These are phyloP conservation scores for Porphyrio hochstetteri DNA, from an alignment of 2,113 vertebrate species.

Conservation along the genomic window DNA sequence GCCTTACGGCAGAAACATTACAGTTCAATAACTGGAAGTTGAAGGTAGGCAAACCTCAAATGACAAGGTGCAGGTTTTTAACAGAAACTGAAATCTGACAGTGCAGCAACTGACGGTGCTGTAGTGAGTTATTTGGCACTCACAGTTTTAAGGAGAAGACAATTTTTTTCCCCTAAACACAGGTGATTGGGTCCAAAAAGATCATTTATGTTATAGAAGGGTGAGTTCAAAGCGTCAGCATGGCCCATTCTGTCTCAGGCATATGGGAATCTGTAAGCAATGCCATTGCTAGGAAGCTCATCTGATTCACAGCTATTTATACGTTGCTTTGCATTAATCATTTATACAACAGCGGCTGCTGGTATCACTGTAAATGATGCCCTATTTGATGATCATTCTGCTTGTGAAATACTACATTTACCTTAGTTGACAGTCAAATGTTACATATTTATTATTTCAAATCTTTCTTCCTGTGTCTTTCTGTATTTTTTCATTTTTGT, in stretches of 20 bases:
- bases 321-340: background rate
- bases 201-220: background rate
- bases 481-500: background rate
- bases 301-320: background rate
- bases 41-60: slow-evolving; percentile 20
- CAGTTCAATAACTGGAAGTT: slow-evolving; percentile 20
- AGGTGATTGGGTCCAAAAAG: background rate
- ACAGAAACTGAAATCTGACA: background rate
- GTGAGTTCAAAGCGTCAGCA: background rate
- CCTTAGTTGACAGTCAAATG: background rate
- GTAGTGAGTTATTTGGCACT: background rate
- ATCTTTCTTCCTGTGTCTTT: background rate
- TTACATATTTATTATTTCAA: background rate
- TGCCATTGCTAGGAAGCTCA: background rate
- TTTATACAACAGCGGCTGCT: background rate
- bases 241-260: background rate
- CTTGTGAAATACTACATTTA: background rate
- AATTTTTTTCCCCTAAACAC: background rate
- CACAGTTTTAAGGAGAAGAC: background rate
- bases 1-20: slow-evolving; percentile 32
- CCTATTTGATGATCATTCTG: background rate
- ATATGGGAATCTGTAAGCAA: background rate
- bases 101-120: background rate
- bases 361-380: background rate
- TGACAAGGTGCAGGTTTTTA: slow-evolving; percentile 6